Conservation (phyloP, 2,797 vertebrate species). For the Neosilurus mollespiculum region DNA sequence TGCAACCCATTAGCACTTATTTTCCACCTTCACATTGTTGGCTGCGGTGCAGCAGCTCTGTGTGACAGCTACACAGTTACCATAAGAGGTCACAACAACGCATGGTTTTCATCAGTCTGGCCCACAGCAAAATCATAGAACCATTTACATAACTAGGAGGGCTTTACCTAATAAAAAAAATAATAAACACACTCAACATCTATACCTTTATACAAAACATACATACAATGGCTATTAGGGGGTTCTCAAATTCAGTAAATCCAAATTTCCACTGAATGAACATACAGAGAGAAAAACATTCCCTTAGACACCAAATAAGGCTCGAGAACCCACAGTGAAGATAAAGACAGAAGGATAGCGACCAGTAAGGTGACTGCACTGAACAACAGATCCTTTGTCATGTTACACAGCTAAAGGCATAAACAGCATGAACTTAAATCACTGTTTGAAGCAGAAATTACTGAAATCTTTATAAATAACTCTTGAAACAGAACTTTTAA, state of each 20-base stretch:
- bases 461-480: not conserved
- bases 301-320: constrained; percentile 40
- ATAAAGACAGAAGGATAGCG: constrained; percentile 13
- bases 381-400: constrained; percentile 35
- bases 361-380: constrained; percentile 29
- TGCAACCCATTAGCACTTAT: not conserved
- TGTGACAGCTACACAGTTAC: constrained; percentile 32
- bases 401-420: constrained; percentile 13
- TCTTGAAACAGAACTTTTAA: constrained; percentile 17
- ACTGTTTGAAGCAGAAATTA: constrained; percentile 19
- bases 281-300: constrained; percentile 29
- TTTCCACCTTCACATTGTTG: not conserved
- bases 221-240: constrained; percentile 19
- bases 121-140: constrained; percentile 1
- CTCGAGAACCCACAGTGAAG: constrained; percentile 39
- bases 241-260: constrained; percentile 26
- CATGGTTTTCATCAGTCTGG: not conserved
- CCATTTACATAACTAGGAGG: constrained; percentile 15
- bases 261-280: constrained; percentile 12
- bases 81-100: constrained; percentile 21
- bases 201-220: constrained; percentile 49
- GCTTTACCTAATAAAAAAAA: constrained; percentile 34
- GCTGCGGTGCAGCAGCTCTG: constrained; percentile 7
- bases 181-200: constrained; percentile 23
- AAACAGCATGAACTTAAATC: constrained; percentile 12